Evolutionary conservation across 2,113 vertebrate genomes (phyloP).

Genomic region (Sminthopsis crassicaudata): DNA sequence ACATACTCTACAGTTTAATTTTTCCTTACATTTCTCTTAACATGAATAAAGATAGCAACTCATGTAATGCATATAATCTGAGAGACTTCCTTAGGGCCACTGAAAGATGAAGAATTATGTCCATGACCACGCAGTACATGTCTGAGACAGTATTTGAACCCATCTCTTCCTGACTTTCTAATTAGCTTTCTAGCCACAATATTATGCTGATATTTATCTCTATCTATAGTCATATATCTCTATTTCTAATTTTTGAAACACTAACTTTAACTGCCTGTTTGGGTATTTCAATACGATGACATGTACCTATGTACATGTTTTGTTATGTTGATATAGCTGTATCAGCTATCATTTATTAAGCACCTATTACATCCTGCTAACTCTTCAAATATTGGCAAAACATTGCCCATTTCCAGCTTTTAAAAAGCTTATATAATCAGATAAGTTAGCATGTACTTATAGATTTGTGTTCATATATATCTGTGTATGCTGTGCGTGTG

Average conservation of each 20-base stretch:
- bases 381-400: neutral
- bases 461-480: too few species aligned
- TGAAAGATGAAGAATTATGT: neutral
- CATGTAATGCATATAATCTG: neutral
- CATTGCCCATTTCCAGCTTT: neutral
- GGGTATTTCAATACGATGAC: neutral
- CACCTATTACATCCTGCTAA: neutral
- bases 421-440: neutral
- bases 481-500: too few species aligned
- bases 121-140: neutral
- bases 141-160: neutral
- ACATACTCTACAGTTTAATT: neutral
- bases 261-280: neutral
- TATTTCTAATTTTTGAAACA: neutral
- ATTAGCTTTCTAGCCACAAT: neutral
- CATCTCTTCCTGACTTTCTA: neutral
- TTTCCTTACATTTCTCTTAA: neutral
- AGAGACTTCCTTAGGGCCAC: neutral
- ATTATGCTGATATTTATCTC: neutral
- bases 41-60: neutral
- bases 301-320: neutral
- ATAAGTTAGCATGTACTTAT: neutral
- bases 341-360: neutral
- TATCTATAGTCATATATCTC: neutral
- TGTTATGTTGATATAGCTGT: neutral